Evolutionary conservation across 2,888 invertebrate genomes (phyloP), one percentile per base, ranked within the genome.

Genomic region (Tetragonisca angustula): DNA sequence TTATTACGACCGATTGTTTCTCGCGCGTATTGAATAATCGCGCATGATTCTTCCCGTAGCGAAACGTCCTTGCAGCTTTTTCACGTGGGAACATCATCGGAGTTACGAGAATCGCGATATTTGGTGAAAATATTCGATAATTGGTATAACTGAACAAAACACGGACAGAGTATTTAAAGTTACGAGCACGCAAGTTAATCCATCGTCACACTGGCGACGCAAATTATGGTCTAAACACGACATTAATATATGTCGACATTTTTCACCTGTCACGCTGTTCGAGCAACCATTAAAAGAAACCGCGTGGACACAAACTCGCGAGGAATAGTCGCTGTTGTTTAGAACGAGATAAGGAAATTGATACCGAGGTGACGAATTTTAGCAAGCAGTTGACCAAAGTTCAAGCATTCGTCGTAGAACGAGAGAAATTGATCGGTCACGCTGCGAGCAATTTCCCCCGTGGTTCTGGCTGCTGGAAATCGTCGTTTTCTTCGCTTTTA

Each of bases 401-500:
- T 72, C 13, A 43, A 69, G 11, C 70, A 27, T 13, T 24, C 19
- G 49, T 59, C 4, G 43, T 27, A 13, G 36, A 36, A 21, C 21
- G 62, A n/a, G n/a, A 64, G 69, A 69, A 79, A 85, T 83, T 74
- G 79, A 83, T 83, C 79, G 68, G 32, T 65, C 65, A 59, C 52
- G 19, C 5, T n/a, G 50, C 36, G 56, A 5, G 59, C 67, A 78
- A 79, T 82, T 82, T 78, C 68, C 68, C 65, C 68, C 65, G 54
- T 64, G 27, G 49, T n/a, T 59, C 24, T n/a, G 50, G 19, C 15
- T 61, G 61, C 50, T 64, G 83, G 64, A 68, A 79, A 77, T 80
- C 79, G 77, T 49, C 71, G 77, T 80, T 83, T 83, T 59, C 67
- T 59, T 81, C 67, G 68, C 64, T 85, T 88, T 88, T 87, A 88